These are phyloP conservation scores for Rugalucina vietnamica DNA, from an alignment of 2,888 invertebrate species.

Conservation along the genomic window DNA sequence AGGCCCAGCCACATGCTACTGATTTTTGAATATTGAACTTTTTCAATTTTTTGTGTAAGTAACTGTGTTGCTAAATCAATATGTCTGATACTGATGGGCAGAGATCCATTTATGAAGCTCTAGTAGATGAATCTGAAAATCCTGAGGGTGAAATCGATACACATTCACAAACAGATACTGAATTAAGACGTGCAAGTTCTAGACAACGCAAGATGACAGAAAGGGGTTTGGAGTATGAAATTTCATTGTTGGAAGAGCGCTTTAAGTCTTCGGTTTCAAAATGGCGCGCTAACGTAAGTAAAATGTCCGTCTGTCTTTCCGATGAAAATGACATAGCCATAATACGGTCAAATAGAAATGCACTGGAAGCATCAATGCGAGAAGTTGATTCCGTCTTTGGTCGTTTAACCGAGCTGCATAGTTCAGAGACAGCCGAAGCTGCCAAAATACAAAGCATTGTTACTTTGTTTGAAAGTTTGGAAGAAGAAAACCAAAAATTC, in stretches of 20 bases:
- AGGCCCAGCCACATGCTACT: background rate
- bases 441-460: background rate
- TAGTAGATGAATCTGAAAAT: background rate
- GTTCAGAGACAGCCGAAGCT: too few species aligned
- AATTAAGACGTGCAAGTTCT: background rate
- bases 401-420: background rate
- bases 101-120: background rate
- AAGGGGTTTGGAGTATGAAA: background rate
- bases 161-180: background rate
- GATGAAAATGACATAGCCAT: background rate
- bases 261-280: background rate
- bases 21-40: background rate
- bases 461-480: background rate
- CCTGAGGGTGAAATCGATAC: background rate
- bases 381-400: background rate
- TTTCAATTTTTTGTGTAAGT: background rate
- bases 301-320: background rate
- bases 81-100: background rate
- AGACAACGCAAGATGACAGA: background rate
- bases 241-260: background rate
- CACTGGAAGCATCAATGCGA: background rate
- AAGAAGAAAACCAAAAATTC: background rate
- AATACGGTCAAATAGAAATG: background rate
- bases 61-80: background rate
- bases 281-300: background rate